Base-by-base conservation (phyloP, 64 coral and sea anemone genomes). In the Pocillopora verrucosa region DNA sequence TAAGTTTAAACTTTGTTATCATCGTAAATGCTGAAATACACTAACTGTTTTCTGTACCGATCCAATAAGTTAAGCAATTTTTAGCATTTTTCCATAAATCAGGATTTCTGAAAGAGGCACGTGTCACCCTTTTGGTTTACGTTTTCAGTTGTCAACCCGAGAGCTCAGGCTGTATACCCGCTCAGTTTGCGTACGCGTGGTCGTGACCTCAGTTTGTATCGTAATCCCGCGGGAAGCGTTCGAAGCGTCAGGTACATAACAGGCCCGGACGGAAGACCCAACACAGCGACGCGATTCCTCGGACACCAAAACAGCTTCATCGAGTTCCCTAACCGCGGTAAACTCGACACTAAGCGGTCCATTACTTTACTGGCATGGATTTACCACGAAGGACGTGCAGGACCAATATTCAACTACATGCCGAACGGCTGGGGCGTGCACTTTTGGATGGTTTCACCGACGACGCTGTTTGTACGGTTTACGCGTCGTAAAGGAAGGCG, bases 371-470 rank as follows among this genome's bases (percentile, higher is more conserved):
- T 65, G 19, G 81, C 81, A 1, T 84, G 81, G 81, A 84, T 84
- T 20, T 84, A 56, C 16, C 81, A 65, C 34, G 35, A 69, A 34
- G 90, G 90, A 17, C 74, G 38, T 3, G 35, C 87, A 37, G 94
- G 94, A 22, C 94, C 94, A 0, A 89, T 91, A 58, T 82, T 96
- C 34, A 92, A 96, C 37, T 96, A 96, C 70, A 34, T 82, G 67
- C 83, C 82, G 20, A 59, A 76, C 30, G 94, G 94, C 58, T 87
- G 88, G 80, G 94, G 94, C 9, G 91, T 96, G 25, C 94, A 96
- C 65, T 74, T 96, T 10, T 96, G 94, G 94, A 72, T 89, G 58
- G 59, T 58, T 0, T 24, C 59, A 11, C 74, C 82, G 16, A 75
- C 45, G 58, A 84, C 76, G 36, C 76, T 96, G 5, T 87, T 89